Evolutionary conservation across 2,888 invertebrate species (phyloP).

Genomic region (Andrena flavipes): DNA sequence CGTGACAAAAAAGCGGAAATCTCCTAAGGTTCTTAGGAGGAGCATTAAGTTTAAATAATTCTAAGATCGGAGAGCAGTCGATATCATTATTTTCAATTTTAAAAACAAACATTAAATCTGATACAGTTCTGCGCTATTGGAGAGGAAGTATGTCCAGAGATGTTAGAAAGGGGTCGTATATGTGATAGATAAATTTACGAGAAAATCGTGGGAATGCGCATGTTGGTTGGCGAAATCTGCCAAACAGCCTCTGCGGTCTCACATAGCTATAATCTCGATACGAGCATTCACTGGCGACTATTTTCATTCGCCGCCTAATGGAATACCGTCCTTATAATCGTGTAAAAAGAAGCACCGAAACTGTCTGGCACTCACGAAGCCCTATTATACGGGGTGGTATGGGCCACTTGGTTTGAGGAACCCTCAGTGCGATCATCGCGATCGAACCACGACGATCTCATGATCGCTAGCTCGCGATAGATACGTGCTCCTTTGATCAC

Average conservation of each 20-base stretch:
- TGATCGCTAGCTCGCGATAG: slow-evolving; percentile 30
- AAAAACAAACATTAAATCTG: too few relatives aligned
- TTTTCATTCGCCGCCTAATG: slow-evolving; percentile 79
- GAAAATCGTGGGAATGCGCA: background rate
- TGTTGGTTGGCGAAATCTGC: background rate
- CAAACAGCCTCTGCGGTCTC: background rate
- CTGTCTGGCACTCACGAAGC: slow-evolving; percentile 81
- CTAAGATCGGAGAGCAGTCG: too few relatives aligned
- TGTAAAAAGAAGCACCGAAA: slow-evolving; percentile 85
- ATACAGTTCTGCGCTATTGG: too few relatives aligned
- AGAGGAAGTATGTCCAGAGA: too few relatives aligned
- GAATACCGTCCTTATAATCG: slow-evolving; percentile 81
- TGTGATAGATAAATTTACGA: background rate
- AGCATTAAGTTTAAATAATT: too few relatives aligned
- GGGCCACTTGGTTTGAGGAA: slow-evolving; percentile 46
- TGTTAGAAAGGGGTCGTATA: too few relatives aligned
- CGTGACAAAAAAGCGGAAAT: too few relatives aligned
- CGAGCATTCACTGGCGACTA: slow-evolving; percentile 58
- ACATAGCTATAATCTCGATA: slow-evolving; percentile 16
- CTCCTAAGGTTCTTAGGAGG: too few relatives aligned
- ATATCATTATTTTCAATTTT: too few relatives aligned
- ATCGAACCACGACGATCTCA: slow-evolving; percentile 53
- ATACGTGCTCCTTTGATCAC: slow-evolving; percentile 18
- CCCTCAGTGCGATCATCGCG: slow-evolving; percentile 57
- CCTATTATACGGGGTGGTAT: slow-evolving; percentile 68